Evolutionary conservation across 2,888 invertebrate genomes (phyloP), one percentile per base, ranked within the genome.

Genomic region (Drosophila testacea): DNA sequence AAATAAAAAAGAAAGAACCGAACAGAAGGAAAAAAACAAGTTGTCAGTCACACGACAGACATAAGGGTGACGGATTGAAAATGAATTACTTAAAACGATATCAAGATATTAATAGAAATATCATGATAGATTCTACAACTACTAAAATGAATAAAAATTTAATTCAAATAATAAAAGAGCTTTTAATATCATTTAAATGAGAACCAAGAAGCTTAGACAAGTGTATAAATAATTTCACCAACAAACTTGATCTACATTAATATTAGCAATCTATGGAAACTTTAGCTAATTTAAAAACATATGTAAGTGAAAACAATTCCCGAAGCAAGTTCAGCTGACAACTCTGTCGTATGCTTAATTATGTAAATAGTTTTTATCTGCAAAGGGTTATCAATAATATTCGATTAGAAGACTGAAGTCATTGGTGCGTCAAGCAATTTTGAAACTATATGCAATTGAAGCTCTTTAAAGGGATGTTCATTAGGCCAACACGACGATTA

Each of bases 401-500:
- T 32, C 11, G 41, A 22, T 36, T 11, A n/a, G n/a, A 50, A 36
- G 11, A 7, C 22, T 6, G 22, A 22, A 16, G 34, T 50, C 6
- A 41, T 16, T 16, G 16, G 16, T 16, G 16, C 16, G 16, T 16
- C 16, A 16, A 16, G 16, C 16, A 16, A 16, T 16, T 16, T 16
- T 16, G 16, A 16, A 16, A 39, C 9, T 22, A 6, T 16, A 22
- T 6, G 44, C 11, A 47, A 9, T 41, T 30, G 39, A 34, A n/a
- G 48, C 32, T 27, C 22, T 9, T 50, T 36, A 55, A 59, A 48
- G 13, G 36, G 28, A 13, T 63, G 66, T 73, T 71, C 59, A 71
- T 73, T 67, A 63, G 48, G 52, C 30, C 9, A 47, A 52, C 32
- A 52, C 32, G 41, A 47, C 56, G 63, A 47, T 67, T 51, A 60